Conservation (phyloP, 2,797 vertebrate genomes). For the Xiphorhynchus erythropygius region DNA sequence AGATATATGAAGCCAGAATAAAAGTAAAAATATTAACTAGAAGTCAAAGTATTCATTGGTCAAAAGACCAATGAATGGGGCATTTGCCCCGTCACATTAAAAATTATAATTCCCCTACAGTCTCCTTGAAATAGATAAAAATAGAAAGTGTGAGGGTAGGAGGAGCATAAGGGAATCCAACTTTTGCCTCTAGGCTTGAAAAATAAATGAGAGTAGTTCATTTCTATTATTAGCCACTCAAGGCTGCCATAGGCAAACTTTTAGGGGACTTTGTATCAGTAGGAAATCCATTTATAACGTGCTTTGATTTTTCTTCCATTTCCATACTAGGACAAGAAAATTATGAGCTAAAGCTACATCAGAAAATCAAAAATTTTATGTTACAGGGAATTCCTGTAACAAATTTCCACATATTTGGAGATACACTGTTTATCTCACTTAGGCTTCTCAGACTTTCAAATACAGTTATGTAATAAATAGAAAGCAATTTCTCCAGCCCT, state of each 20-base stretch:
- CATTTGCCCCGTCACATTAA: not conserved
- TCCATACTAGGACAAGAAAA: not conserved
- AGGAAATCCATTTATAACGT: conserved; percentile 39
- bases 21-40: not conserved
- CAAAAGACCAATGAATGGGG: not conserved
- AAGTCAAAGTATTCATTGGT: not conserved
- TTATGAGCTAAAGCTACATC: not conserved
- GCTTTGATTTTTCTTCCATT: conserved; percentile 13
- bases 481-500: not conserved
- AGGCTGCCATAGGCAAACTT: conserved; percentile 16
- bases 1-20: not conserved
- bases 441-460: not conserved
- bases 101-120: not conserved
- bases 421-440: accelerated
- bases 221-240: conserved; percentile 10
- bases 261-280: not conserved
- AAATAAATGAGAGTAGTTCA: not conserved
- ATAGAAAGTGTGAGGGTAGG: not conserved
- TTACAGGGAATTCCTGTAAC: not conserved
- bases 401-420: not conserved
- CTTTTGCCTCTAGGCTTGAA: not conserved
- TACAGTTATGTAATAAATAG: not conserved
- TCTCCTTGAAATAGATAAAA: not conserved
- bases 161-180: not conserved
- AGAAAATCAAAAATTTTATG: not conserved